Evolutionary conservation across 2,797 vertebrate species (phyloP).

Genomic region (Poeciliopsis gracilis): DNA sequence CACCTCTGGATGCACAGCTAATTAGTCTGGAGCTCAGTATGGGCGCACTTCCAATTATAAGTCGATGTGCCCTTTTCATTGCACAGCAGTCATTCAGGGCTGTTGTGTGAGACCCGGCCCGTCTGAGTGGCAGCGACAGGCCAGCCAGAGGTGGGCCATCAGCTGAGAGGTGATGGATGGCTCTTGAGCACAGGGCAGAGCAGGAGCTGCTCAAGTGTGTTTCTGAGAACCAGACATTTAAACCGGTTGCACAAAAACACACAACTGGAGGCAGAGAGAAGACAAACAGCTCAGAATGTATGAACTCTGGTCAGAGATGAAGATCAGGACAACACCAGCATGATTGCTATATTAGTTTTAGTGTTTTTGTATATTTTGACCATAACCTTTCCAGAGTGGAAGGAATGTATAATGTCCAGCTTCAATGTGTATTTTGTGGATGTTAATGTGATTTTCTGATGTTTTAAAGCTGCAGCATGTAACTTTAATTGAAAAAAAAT

Average conservation of each 20-base stretch:
- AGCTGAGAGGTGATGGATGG: slow-evolving; percentile 69
- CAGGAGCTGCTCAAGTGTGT: slow-evolving; percentile 54
- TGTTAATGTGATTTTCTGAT: neutral
- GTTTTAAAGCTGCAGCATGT: neutral
- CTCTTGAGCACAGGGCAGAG: slow-evolving; percentile 33
- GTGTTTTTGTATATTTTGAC: neutral
- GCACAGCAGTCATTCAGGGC: slow-evolving; percentile 51
- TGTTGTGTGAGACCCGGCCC: slow-evolving; percentile 40
- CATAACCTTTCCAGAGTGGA: neutral
- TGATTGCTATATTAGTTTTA: neutral
- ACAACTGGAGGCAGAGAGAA: neutral
- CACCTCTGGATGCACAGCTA: slow-evolving; percentile 58
- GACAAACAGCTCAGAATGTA: neutral
- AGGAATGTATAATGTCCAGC: neutral
- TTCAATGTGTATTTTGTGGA: neutral
- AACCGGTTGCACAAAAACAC: slow-evolving; percentile 1
- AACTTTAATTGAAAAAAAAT: too few relatives aligned
- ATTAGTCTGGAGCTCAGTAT: slow-evolving; percentile 63
- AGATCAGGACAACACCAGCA: neutral
- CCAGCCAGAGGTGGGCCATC: slow-evolving; percentile 46
- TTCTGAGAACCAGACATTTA: slow-evolving; percentile 23
- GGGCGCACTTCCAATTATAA: slow-evolving; percentile 66
- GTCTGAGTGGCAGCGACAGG: slow-evolving; percentile 64
- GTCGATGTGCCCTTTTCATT: slow-evolving; percentile 67
- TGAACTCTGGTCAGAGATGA: neutral